A percentile compares a stretch with the other conserved stretches of the same genome.
These are phyloP conservation scores for Rhyzopertha dominica DNA, from an alignment of 1,140 invertebrate genomes.

Conservation along the genomic window DNA sequence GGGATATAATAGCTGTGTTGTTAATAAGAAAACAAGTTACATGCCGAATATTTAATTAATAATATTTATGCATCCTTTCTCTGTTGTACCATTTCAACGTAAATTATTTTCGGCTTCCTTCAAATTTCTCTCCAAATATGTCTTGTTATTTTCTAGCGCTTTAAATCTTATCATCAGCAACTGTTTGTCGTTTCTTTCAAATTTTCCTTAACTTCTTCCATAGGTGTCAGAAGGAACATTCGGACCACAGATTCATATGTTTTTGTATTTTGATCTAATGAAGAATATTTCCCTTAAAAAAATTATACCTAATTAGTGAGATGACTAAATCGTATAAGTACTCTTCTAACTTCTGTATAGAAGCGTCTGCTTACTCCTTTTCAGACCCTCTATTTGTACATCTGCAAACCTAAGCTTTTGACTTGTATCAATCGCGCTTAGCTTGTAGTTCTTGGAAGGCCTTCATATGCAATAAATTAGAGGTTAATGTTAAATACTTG, in stretches of 20 bases:
- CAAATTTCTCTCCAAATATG: slow-evolving; percentile 69
- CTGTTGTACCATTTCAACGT: slow-evolving; percentile 75
- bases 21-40: too few species aligned
- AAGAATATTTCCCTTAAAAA: slow-evolving; percentile 41
- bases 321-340: slow-evolving; percentile 8
- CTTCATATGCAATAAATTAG: slow-evolving; percentile 43
- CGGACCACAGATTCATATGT: slow-evolving; percentile 74
- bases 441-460: slow-evolving; percentile 78
- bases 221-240: slow-evolving; percentile 75
- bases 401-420: slow-evolving; percentile 77
- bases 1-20: too few species aligned
- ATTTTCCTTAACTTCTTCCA: slow-evolving; percentile 59
- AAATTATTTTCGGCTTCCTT: slow-evolving; percentile 83
- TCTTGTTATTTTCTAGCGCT: slow-evolving; percentile 68
- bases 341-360: slow-evolving; percentile 57
- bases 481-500: slow-evolving; percentile 9
- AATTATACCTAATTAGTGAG: slow-evolving; percentile 19
- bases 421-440: slow-evolving; percentile 75
- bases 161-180: slow-evolving; percentile 67
- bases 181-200: slow-evolving; percentile 57
- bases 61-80: slow-evolving; percentile 51
- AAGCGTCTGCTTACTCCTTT: slow-evolving; percentile 61
- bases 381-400: slow-evolving; percentile 69
- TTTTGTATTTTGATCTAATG: slow-evolving; percentile 31
- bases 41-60: too few species aligned